Evolutionary conservation across 1,140 invertebrate species (phyloP), one percentile per base, ranked within the genome.

Genomic region (Streblospio benedicti): DNA sequence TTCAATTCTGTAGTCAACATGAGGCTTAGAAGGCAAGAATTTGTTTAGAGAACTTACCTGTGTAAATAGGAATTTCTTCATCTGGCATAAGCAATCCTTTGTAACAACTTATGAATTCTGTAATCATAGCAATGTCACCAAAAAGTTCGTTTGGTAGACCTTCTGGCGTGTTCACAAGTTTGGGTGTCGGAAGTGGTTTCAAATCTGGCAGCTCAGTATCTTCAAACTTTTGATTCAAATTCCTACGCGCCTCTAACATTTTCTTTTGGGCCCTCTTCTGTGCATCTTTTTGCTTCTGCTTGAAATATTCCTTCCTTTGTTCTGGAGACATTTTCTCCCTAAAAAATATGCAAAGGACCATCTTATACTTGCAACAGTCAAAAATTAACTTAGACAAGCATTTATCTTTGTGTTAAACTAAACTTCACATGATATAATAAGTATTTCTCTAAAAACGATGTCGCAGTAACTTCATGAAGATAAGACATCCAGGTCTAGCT

Each of bases 91-190:
- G 64, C 23, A 77, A 57, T 16, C 71, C 71, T 47, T 65, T 56
- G 61, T 68, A 77, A 57, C 70, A 73, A 25, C 66, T 69, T 51
- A 77, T 72, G 57, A 77, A 76, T 47, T 76, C 73, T 30, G 73
- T 72, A 4, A 76, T 67, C 72, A 76, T 74, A 54, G 70, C 67
- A 62, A 77, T 67, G 63, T 76, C 75, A 31, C 74, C 76, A 69
- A 77, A 77, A 38, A 70, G 32, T 58, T 75, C 71, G 65, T 75
- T 75, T 0, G 74, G 71, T 12, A 77, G 49, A 14, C 70, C 69
- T 23, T 76, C 74, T 16, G 76, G 76, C 12, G 70, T 75, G 1
- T 69, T 38, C 2, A 77, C 74, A 31, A 75, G 51, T 45, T 70
- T 73, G 6, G 74, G 68, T 6, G 55, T 28, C 16, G 76, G 76